Evolutionary conservation across 2,888 invertebrate species (phyloP), one percentile per base, ranked within the genome.

Genomic region (Eristalis tenax): DNA sequence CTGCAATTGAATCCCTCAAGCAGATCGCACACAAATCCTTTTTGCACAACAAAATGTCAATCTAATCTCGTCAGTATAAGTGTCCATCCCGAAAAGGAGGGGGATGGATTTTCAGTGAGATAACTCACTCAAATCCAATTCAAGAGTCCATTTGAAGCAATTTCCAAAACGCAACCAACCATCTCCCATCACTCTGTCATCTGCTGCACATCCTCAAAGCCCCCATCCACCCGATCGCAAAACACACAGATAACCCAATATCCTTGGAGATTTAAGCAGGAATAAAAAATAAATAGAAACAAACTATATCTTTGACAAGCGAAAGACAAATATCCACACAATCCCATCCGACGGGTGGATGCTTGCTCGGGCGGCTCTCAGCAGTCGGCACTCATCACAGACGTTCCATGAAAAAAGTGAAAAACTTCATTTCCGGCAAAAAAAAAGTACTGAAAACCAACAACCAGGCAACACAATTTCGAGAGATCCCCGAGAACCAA

Each of bases 341-440:
- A 32, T 18, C 61, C 13, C 32, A 50, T n/a, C 18, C 50, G 50
- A 32, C n/a, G n/a, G n/a, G n/a, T n/a, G n/a, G n/a, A n/a, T n/a
- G n/a, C n/a, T n/a, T n/a, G 38, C 38, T 35, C 38, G 38, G 63
- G n/a, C 43, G 22, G n/a, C n/a, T 43, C 26, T 38, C 32, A n/a
- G 56, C 59, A 66, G 26, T 66, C 68, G 66, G 28, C 8, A 61
- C n/a, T n/a, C n/a, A n/a, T n/a, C n/a, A n/a, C 28, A 32, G 28
- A 32, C 22, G 40, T 63, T 23, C 22, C 35, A 18, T 59, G 18
- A 61, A 28, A 50, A 65, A 4, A 57, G 18, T 22, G 56, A 75
- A 80, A 80, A 78, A 74, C 74, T 75, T 84, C 84, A 80, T 84
- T 84, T 84, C 80, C 84, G 74, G 61, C 65, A 80, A 50, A 50